Percentiles rank a stretch among this genome's conserved stretches.
Conservation (phyloP, 1,140 invertebrate species). For the Leptinotarsa undecemlineata region DNA sequence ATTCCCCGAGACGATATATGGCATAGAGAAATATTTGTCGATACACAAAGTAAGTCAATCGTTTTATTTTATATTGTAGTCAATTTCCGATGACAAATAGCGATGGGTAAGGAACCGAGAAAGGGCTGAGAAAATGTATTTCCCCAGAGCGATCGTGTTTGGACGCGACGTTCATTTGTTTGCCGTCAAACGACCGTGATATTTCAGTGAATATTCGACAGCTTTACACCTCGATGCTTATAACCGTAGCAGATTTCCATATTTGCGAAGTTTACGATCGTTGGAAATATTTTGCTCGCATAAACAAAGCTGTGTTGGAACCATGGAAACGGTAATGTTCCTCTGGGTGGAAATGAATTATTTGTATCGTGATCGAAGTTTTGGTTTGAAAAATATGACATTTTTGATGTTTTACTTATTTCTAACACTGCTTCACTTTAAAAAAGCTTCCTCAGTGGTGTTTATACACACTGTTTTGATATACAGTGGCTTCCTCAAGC, state of each 20-base stretch:
- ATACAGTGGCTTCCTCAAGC: too few relatives aligned
- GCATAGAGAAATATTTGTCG: background rate
- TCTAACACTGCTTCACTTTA: too few relatives aligned
- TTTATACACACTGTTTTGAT: too few relatives aligned
- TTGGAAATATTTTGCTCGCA: background rate
- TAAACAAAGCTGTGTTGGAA: background rate
- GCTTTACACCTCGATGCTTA: constrained; percentile 22
- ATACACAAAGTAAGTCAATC: constrained; percentile 9
- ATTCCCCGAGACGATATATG: background rate
- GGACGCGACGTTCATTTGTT: constrained; percentile 34
- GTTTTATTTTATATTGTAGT: constrained; percentile 25
- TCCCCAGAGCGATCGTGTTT: constrained; percentile 38
- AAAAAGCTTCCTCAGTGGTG: too few relatives aligned
- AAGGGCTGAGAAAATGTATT: constrained; percentile 32
- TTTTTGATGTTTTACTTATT: too few relatives aligned
- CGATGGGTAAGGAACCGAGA: constrained; percentile 6
- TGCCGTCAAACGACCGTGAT: constrained; percentile 33
- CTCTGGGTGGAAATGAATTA: background rate
- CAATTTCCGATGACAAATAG: constrained; percentile 22
- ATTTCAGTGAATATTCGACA: constrained; percentile 36
- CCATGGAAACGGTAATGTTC: background rate
- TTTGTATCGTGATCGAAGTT: background rate
- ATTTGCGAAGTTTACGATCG: background rate
- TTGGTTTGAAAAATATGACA: too few relatives aligned
- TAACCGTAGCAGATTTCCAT: constrained; percentile 16